These are phyloP conservation scores for Harpagoxenus sublaevis DNA, from an alignment of 2,888 invertebrate genomes.

Conservation along the genomic window DNA sequence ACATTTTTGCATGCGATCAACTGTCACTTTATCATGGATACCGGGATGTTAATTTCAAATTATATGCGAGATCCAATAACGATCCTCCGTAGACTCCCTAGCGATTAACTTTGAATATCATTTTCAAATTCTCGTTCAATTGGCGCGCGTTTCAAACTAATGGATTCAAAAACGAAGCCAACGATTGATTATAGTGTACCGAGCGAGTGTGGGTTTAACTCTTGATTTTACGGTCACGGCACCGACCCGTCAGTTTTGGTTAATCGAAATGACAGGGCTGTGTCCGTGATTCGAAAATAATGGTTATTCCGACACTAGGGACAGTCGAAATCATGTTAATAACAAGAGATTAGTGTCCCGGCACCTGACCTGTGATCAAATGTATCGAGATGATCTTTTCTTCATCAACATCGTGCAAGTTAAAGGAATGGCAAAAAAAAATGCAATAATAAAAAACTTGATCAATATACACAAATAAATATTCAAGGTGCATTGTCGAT, in stretches of 20 bases:
- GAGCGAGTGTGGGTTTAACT: constrained; percentile 61
- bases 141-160: constrained; percentile 41
- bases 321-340: constrained; percentile 68
- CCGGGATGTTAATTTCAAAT: constrained; percentile 11
- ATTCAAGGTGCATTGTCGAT: neutral
- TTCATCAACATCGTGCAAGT: constrained; percentile 28
- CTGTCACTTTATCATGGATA: constrained; percentile 7
- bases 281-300: constrained; percentile 70
- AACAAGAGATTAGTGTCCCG: constrained; percentile 66
- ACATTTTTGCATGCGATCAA: constrained; percentile 38
- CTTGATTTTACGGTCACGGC: constrained; percentile 65
- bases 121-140: constrained; percentile 25
- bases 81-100: neutral
- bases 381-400: constrained; percentile 17
- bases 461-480: neutral
- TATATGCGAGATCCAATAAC: neutral
- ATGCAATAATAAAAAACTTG: neutral
- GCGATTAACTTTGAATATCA: constrained; percentile 23
- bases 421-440: neutral
- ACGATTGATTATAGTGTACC: constrained; percentile 63
- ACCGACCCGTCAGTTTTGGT: constrained; percentile 70
- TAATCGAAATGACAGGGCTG: constrained; percentile 72
- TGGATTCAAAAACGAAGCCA: constrained; percentile 65
- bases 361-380: constrained; percentile 47
- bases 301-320: constrained; percentile 63